phyloP scores from a whole-genome alignment of 2,797 vertebrate genomes.

The Rhabdomys pumilio region DNA sequence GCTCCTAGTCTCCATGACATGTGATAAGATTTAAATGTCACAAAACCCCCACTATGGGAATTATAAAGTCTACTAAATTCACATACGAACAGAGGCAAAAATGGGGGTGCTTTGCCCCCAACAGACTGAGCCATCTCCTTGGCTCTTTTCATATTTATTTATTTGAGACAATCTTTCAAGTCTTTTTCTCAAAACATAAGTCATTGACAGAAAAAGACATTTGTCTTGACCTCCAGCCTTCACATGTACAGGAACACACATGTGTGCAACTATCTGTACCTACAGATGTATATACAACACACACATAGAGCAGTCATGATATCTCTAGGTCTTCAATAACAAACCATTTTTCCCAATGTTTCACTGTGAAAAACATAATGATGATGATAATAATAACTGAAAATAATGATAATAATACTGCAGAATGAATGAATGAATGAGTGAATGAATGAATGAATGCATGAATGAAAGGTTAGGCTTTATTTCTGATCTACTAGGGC shows the following conservation, averaged over 20 bases:
- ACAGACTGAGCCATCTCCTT: background rate
- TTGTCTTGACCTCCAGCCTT: background rate
- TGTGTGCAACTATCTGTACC: no score
- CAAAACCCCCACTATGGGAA: background rate
- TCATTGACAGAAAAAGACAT: background rate
- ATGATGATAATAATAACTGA: background rate
- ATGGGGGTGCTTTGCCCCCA: background rate
- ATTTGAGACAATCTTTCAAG: background rate
- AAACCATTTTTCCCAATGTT: background rate
- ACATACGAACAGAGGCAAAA: background rate
- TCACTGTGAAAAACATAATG: background rate
- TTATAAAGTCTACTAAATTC: constrained; percentile 19
- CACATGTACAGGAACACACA: background rate
- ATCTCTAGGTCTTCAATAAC: background rate
- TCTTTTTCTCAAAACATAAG: background rate
- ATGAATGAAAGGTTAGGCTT: background rate
- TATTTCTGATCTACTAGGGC: background rate
- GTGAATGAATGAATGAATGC: background rate
- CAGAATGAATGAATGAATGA: background rate
- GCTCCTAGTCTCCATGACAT: background rate
- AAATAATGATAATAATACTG: background rate
- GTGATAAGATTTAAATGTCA: background rate
- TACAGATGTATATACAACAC: background rate
- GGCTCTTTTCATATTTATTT: background rate
- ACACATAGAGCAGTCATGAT: background rate